Base-by-base conservation (phyloP, 92 coral and sea anemone species). In the Palythoa heliodiscus region DNA sequence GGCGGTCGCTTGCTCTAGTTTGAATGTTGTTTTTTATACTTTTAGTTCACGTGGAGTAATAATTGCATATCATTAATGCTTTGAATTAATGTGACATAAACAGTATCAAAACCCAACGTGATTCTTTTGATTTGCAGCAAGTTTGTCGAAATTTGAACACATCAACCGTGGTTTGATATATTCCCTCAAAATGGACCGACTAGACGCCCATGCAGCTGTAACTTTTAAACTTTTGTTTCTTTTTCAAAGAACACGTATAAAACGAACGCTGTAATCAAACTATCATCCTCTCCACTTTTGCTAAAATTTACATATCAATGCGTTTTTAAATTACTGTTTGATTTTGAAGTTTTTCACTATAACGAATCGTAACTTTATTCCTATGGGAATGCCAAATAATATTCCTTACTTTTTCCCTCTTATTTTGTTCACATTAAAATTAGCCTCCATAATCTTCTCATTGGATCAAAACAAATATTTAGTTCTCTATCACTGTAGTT, bases 21-120 rank as follows among this genome's bases (percentile, higher is more conserved):
- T 78, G 3, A 43, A 43, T 43, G 50, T 40, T 1, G 15, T 52
- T 77, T 7, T 25, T 19, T 57, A 16, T 60, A 38, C 17, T 63
- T 60, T 78, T 63, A 58, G 11, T 17, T 64, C 83, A 78, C 37
- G 68, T 40, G 4, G 83, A 39, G 83, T 20, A 55, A 61, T 78
- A 78, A 78, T 78, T 78, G 39, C 43, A 39, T 37, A n/a, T 63
- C 39, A 17, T 50, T 25, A 43, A 0, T 78, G 20, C 55, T 40
- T 43, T 78, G 38, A 25, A 48, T 40, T 37, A 15, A 60, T 63
- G 39, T 78, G 72, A 40, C 63, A 60, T 38, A 17, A 13, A 22
- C 43, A 58, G 20, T 60, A 29, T 17, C 83, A 37, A 57, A 57
- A 22, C 35, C 70, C 54, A 20, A 63, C 38, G 35, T 55, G 68